Percentiles rank a stretch among this genome's conserved stretches.
Conservation (phyloP, 2,888 invertebrate genomes). For the Polietes domitor region DNA sequence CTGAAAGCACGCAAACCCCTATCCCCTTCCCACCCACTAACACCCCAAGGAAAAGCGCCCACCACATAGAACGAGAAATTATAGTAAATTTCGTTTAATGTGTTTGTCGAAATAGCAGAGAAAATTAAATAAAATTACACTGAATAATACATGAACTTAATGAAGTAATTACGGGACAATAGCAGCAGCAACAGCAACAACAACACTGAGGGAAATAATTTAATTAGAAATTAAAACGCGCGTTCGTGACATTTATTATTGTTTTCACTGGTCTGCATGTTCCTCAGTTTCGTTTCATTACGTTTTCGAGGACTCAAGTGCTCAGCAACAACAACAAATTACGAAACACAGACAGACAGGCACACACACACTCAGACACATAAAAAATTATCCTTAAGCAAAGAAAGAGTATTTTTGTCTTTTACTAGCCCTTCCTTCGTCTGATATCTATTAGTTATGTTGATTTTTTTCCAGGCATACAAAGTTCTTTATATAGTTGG, state of each 20-base stretch:
- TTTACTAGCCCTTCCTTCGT: neutral
- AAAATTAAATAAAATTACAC: conserved; percentile 62
- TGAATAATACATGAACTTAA: conserved; percentile 70
- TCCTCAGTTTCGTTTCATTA: neutral
- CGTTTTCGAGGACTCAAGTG: neutral
- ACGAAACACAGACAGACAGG: neutral
- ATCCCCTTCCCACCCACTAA: too few relatives aligned
- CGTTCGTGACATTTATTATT: conserved; percentile 45
- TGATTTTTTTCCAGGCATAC: neutral
- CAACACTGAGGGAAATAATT: conserved; percentile 4
- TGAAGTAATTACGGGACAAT: conserved; percentile 77
- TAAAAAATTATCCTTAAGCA: conserved; percentile 1
- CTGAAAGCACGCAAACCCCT: neutral
- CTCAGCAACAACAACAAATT: neutral
- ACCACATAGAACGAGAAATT: too few relatives aligned
- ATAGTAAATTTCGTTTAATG: conserved; percentile 3
- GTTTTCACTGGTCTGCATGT: neutral
- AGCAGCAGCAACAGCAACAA: conserved; percentile 15
- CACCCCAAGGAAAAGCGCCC: neutral
- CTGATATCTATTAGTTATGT: neutral
- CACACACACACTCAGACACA: neutral
- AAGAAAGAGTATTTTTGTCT: neutral
- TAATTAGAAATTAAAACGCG: conserved; percentile 46
- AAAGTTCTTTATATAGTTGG: neutral
- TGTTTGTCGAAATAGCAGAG: conserved; percentile 59